These are phyloP conservation scores for Melopsittacus undulatus DNA, from an alignment of 2,797 vertebrate species.

Conservation along the genomic window DNA sequence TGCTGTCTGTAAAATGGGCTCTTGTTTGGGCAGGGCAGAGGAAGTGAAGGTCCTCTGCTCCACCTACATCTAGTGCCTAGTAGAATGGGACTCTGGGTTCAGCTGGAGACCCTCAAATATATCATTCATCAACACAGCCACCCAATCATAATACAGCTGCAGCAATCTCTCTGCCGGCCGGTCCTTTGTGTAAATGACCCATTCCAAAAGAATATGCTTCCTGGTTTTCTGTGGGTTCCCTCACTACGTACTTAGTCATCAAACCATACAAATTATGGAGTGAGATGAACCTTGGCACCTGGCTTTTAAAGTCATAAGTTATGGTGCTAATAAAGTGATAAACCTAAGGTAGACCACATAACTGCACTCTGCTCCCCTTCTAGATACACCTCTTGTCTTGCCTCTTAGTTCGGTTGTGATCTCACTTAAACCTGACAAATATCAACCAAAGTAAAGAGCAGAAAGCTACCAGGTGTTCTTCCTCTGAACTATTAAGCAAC, in stretches of 20 bases:
- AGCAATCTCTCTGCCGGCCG: neutral
- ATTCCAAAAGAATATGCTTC: conserved; percentile 27
- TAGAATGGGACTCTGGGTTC: neutral
- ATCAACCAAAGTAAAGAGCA: neutral
- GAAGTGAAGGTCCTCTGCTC: neutral
- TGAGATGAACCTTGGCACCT: neutral
- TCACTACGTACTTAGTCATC: conserved; percentile 48
- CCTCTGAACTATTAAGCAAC: neutral
- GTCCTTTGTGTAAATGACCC: conserved; percentile 41
- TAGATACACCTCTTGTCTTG: neutral
- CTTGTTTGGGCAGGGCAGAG: neutral
- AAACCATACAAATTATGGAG: conserved; percentile 14
- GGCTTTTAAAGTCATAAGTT: neutral
- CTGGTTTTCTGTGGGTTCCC: neutral
- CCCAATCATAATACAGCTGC: conserved; percentile 47
- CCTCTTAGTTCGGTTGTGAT: neutral
- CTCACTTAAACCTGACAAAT: neutral
- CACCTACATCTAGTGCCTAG: neutral
- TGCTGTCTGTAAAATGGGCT: neutral
- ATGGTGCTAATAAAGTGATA: neutral
- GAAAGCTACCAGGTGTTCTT: neutral
- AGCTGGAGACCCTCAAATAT: neutral
- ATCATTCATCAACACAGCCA: conserved; percentile 52
- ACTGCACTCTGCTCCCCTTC: neutral
- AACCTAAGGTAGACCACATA: neutral